Conservation (phyloP, 2,888 invertebrate species). For the Lochmaea crataegi region DNA sequence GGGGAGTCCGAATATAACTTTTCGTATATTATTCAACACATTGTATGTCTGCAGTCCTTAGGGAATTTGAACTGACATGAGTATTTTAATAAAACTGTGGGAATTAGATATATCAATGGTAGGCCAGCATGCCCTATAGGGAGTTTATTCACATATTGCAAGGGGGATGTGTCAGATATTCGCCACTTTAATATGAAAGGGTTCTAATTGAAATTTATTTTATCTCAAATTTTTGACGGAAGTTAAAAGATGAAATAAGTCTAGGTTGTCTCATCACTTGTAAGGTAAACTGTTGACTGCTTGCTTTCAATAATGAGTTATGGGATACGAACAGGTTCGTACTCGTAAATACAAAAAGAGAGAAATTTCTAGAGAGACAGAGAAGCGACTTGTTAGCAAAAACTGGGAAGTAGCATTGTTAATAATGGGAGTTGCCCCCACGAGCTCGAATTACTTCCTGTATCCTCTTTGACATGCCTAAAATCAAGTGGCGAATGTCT, state of each 20-base stretch:
- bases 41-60: constrained; percentile 37
- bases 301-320: too few relatives aligned
- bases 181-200: constrained; percentile 45
- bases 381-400: too few relatives aligned
- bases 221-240: constrained; percentile 24
- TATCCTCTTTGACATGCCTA: too few relatives aligned
- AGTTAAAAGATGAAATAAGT: not conserved
- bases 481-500: too few relatives aligned
- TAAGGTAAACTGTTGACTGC: too few relatives aligned
- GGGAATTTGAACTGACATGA: constrained; percentile 46
- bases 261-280: not conserved
- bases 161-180: constrained; percentile 47
- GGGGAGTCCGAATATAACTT: not conserved
- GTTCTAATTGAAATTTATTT: constrained; percentile 43
- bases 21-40: not conserved
- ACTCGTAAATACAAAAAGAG: too few relatives aligned
- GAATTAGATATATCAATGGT: constrained; percentile 48
- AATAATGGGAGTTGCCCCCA: too few relatives aligned
- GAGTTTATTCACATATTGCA: constrained; percentile 41
- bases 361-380: too few relatives aligned
- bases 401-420: too few relatives aligned
- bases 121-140: constrained; percentile 32
- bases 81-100: constrained; percentile 53
- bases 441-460: too few relatives aligned
- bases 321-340: too few relatives aligned